These are phyloP conservation scores for Diplodus puntazzo DNA, from an alignment of 2,797 vertebrate genomes.

Conservation along the genomic window DNA sequence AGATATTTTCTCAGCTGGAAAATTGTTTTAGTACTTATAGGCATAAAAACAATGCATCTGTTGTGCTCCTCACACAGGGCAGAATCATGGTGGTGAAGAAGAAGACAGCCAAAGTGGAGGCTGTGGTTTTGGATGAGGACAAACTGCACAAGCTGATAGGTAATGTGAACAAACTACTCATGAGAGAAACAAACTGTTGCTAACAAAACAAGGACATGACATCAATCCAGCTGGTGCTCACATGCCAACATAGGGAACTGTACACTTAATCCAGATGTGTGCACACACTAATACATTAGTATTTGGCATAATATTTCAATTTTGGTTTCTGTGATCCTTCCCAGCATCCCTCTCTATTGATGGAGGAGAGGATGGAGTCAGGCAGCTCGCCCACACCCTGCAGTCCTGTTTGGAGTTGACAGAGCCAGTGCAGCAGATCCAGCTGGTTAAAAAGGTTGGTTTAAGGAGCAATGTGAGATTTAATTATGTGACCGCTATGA, in stretches of 20 bases:
- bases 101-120: conserved; percentile 89
- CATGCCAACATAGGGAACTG: background rate
- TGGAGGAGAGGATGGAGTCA: conserved; percentile 79
- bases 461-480: background rate
- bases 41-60: no score
- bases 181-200: background rate
- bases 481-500: background rate
- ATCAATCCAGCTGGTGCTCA: background rate
- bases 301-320: background rate
- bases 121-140: conserved; percentile 84
- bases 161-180: conserved; percentile 53
- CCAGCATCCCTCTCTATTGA: conserved; percentile 82
- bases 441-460: conserved; percentile 91
- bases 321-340: background rate
- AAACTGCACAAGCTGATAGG: conserved; percentile 87
- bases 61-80: conserved; percentile 5
- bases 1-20: background rate
- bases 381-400: conserved; percentile 87
- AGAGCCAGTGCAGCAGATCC: conserved; percentile 93
- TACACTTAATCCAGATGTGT: background rate
- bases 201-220: background rate
- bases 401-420: conserved; percentile 85
- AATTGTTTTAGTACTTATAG: background rate
- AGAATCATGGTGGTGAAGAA: conserved; percentile 94
- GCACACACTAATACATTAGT: no score